These are phyloP conservation scores for Sepiola atlantica DNA, from an alignment of 2,888 invertebrate species.

Conservation along the genomic window DNA sequence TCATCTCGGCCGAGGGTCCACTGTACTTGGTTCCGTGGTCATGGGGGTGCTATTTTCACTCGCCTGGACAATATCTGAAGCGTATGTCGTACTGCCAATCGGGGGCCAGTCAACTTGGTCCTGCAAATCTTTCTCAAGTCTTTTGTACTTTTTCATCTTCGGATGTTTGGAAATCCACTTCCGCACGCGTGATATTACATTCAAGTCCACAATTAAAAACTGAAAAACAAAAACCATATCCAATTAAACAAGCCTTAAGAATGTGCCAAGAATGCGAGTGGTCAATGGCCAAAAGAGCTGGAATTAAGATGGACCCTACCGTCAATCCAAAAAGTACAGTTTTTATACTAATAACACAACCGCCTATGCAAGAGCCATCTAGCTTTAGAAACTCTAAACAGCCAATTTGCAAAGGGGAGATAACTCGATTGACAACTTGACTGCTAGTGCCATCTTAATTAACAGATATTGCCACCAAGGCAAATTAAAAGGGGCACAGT, in stretches of 20 bases:
- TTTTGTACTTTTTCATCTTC: neutral
- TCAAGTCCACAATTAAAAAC: conserved; percentile 39
- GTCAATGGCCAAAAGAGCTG: neutral
- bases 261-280: neutral
- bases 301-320: too few species aligned
- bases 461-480: too few species aligned
- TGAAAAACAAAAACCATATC: neutral
- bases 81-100: neutral
- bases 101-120: neutral
- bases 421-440: too few species aligned
- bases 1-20: neutral
- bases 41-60: neutral
- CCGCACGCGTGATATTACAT: neutral
- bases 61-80: neutral
- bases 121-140: neutral
- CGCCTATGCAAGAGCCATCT: too few species aligned
- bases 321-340: too few species aligned
- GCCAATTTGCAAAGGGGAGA: too few species aligned
- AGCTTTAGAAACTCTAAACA: too few species aligned
- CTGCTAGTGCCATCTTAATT: too few species aligned
- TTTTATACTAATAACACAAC: too few species aligned
- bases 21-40: neutral
- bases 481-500: too few species aligned
- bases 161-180: neutral
- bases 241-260: neutral